Percentiles rank a stretch among this genome's conserved stretches.
Evolutionary conservation across 2,888 invertebrate species (phyloP).

Genomic region (Ecliptopera silaceata): DNA sequence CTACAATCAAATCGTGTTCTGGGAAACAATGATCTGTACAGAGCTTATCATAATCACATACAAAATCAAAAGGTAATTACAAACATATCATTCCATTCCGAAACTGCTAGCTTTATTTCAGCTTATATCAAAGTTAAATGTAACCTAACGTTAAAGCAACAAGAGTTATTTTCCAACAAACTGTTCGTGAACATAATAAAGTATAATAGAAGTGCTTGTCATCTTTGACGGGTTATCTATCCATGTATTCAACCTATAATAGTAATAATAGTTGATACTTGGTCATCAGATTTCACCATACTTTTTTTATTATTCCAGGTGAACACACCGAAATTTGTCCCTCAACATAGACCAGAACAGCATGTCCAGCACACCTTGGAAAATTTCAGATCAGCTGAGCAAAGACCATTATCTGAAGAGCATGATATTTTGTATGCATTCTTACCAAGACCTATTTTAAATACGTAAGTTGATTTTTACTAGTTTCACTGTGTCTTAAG

Average conservation of each 20-base stretch:
- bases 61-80: constrained; percentile 34
- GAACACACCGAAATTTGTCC: constrained; percentile 11
- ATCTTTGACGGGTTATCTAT: too few relatives aligned
- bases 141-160: too few relatives aligned
- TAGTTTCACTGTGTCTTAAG: too few relatives aligned
- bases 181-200: too few relatives aligned
- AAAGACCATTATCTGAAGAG: constrained; percentile 8
- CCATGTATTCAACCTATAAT: too few relatives aligned
- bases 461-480: too few relatives aligned
- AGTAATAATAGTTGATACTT: too few relatives aligned
- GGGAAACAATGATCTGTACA: constrained; percentile 44
- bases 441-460: neutral
- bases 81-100: neutral
- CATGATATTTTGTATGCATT: constrained; percentile 11
- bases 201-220: too few relatives aligned
- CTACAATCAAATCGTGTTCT: constrained; percentile 39
- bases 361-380: neutral
- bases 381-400: constrained; percentile 2
- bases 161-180: too few relatives aligned
- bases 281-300: neutral
- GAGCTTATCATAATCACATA: constrained; percentile 29
- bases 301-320: constrained; percentile 5
- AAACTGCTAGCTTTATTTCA: too few relatives aligned
- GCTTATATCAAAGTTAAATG: too few relatives aligned
- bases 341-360: constrained; percentile 7